A percentile compares a stretch with the other conserved stretches of the same genome.
phyloP scores from a whole-genome alignment of 1,140 invertebrate species.

The Holotrichia oblita region DNA sequence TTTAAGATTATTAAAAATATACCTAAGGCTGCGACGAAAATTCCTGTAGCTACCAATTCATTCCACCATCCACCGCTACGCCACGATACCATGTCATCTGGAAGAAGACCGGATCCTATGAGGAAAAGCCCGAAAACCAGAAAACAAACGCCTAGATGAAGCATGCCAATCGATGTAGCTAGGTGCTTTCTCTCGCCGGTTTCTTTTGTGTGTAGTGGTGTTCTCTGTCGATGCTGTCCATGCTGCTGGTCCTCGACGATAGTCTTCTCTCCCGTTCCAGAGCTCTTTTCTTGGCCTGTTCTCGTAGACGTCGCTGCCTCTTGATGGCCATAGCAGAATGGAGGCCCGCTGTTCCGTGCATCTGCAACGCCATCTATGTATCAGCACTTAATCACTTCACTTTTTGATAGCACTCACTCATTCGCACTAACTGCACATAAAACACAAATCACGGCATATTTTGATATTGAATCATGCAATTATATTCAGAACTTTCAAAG shows the following conservation, averaged over 20 bases:
- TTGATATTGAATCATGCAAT: too few species aligned
- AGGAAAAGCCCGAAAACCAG: conserved; percentile 84
- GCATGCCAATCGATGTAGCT: conserved; percentile 86
- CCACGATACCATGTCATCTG: conserved; percentile 79
- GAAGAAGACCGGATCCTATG: conserved; percentile 80
- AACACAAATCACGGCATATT: not conserved
- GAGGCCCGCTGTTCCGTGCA: conserved; percentile 74
- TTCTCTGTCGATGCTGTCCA: conserved; percentile 68
- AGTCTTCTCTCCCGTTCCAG: conserved; percentile 81
- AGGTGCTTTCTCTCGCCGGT: conserved; percentile 64
- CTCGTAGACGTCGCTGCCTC: conserved; percentile 83
- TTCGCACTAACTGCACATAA: conserved; percentile 29
- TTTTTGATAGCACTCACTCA: conserved; percentile 25
- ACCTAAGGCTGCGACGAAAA: conserved; percentile 78
- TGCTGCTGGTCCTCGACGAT: conserved; percentile 78
- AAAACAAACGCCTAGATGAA: conserved; percentile 89
- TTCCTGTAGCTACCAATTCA: conserved; percentile 81
- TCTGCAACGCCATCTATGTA: conserved; percentile 55
- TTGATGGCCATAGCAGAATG: conserved; percentile 92
- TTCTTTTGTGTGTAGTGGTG: conserved; percentile 62
- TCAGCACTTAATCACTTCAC: conserved; percentile 34
- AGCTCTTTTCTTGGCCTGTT: conserved; percentile 76
- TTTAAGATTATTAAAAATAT: conserved; percentile 82
- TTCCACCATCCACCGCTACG: conserved; percentile 80
- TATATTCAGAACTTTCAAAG: too few species aligned